Base-by-base conservation (phyloP, 2,797 vertebrate species). In the Monodelphis domestica region DNA sequence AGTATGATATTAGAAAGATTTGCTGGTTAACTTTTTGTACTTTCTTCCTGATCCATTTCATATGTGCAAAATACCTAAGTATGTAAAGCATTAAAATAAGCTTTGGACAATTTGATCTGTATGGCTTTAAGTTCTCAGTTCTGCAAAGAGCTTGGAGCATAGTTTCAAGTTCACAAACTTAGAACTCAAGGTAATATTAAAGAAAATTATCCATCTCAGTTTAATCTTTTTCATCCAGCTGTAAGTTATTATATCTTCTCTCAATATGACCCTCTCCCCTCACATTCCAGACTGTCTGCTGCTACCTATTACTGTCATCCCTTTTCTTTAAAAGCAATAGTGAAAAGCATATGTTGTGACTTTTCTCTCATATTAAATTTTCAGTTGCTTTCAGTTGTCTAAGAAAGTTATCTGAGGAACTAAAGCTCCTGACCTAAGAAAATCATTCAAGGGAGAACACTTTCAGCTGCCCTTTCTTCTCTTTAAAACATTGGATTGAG, bases 311-410 rank as follows among this genome's bases (percentile, higher is more conserved):
- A 84, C 38, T 84, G 70, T 84, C 70, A 84, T 21, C 38, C 38
- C 21, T 84, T 84, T 45, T 84, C 70, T 84, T n/a, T 45, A 84
- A 84, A 84, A 45, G 70, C 38, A 26, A 50, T 84, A 84, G 70
- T 84, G 70, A 45, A 84, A 84, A 84, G 70, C 70, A 84, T 38
- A 84, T 84, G 70, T 84, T 84, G 70, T 84, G 70, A 84, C 70
- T 50, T 84, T 84, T 84, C 70, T 84, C 70, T 45, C 38, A n/a
- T 84, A 84, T 84, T 84, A 50, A 84, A 84, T 84, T 84, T 50
- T 84, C 70, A 84, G n/a, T 45, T 78, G 38, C 63, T 45, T 78
- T 45, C 7, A 78, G 38, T 84, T 84, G 70, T 24, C 21, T 50
- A 84, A 45, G 70, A 84, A 45, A 45, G 17, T 84, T 84, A 50